Evolutionary conservation across 2,888 invertebrate genomes (phyloP), one percentile per base, ranked within the genome.

Genomic region (Drosophila ustulata): DNA sequence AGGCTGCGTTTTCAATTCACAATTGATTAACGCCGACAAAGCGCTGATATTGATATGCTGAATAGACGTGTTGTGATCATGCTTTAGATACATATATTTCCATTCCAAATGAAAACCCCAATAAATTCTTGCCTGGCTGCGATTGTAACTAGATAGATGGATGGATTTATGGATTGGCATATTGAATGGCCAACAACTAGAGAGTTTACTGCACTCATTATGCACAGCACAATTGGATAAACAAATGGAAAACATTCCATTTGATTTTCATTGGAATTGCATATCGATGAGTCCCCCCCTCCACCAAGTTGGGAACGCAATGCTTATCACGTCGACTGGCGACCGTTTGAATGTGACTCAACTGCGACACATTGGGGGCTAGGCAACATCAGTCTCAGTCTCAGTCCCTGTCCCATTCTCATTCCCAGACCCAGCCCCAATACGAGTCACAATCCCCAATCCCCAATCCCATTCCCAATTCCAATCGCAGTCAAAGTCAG

Each of bases 291-390:
- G 30, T 6, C 30, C 2, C 30, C 30, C 41, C 39, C 41, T 49
- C 45, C 39, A 23, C 28, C 8, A 39, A 69, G 30, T 43, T 23
- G 8, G 3, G 46, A 32, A 49, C 66, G 66, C 57, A 72, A 75
- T 66, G 61, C 71, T 58, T 58, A 75, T 66, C 75, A 74, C 74
- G 75, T 74, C 26, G 25, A 3, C 23, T 9, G 50, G 7, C 23
- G 9, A 25, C 41, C 41, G 45, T 43, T 64, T 58, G 50, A 72
- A 69, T 53, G 53, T 51, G 49, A 59, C 55, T 63, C 49, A 53
- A 37, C 50, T 30, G 52, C 46, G 39, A 57, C 56, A 45, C 25
- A 57, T 49, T 41, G 6, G 34, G 46, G 59, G 71, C 71, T 71
- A 59, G 72, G 66, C 71, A 30, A 2, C 11, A 23, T 13, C 23